phyloP scores from a whole-genome alignment of 53 echinoderm and acorn worm genomes.

The Crossaster papposus region DNA sequence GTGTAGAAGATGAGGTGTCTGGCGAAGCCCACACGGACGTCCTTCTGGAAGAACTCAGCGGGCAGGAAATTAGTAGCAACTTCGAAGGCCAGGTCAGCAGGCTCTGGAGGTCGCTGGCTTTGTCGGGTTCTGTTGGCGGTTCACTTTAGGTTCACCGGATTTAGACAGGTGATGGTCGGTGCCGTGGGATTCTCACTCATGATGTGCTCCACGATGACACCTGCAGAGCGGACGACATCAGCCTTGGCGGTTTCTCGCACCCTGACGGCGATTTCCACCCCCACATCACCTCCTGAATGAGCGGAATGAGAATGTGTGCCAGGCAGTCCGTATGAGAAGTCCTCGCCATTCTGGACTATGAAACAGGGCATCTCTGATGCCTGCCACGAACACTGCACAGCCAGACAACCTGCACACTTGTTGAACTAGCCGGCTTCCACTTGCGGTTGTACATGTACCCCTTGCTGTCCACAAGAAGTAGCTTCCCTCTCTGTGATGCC shows the following conservation, averaged over 20 bases:
- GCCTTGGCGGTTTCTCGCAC: neutral
- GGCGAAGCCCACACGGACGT: neutral
- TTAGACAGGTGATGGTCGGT: neutral
- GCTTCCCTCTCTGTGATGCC: slow-evolving; percentile 7
- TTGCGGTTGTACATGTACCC: slow-evolving; percentile 16
- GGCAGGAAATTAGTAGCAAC: neutral
- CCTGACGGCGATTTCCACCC: neutral
- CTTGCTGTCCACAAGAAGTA: slow-evolving; percentile 12
- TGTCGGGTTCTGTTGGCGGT: neutral
- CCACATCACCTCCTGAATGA: neutral
- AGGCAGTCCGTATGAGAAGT: slow-evolving; percentile 7
- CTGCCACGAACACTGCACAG: neutral
- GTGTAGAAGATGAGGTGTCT: slow-evolving; percentile 8
- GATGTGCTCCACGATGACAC: neutral
- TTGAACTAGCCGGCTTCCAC: neutral
- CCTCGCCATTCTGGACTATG: neutral
- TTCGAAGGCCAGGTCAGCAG: neutral
- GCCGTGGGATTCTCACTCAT: neutral
- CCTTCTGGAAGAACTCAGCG: neutral
- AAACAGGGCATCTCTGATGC: neutral
- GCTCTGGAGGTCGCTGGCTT: slow-evolving; percentile 7
- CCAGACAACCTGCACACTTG: neutral
- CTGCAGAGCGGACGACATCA: neutral
- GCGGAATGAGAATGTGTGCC: neutral
- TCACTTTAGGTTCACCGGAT: neutral